phyloP scores from a whole-genome alignment of 2,797 vertebrate genomes.

The Pyrrhura leucotis region DNA sequence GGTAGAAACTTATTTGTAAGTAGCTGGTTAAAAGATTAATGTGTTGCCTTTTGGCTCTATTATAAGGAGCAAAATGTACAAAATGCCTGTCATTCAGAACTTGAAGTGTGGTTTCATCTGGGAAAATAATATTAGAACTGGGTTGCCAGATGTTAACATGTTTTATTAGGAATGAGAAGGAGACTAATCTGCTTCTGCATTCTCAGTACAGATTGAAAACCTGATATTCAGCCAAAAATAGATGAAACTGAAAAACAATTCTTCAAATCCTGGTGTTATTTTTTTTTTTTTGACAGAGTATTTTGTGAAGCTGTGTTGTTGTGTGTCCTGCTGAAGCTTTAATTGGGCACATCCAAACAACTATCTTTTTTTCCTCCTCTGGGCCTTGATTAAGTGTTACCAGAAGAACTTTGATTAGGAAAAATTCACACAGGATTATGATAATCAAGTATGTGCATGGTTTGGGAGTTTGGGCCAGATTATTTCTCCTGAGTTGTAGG shows the following conservation, averaged over 20 bases:
- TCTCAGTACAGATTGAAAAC: conserved; percentile 49
- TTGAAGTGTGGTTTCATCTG: background rate
- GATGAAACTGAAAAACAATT: conserved; percentile 27
- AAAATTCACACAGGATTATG: background rate
- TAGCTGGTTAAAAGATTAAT: background rate
- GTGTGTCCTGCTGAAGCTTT: background rate
- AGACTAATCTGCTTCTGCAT: conserved; percentile 56
- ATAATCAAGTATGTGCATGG: background rate
- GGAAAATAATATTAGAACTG: background rate
- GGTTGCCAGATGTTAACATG: conserved; percentile 64
- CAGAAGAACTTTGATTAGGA: background rate
- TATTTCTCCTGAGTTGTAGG: background rate
- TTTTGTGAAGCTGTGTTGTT: background rate
- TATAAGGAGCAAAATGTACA: background rate
- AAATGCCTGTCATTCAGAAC: background rate
- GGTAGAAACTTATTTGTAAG: background rate
- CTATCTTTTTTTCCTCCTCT: background rate
- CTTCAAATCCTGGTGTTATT: conserved; percentile 25
- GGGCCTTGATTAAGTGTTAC: background rate
- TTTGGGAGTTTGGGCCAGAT: background rate
- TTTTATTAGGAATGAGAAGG: conserved; percentile 40
- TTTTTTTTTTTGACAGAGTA: background rate
- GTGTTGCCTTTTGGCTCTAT: background rate
- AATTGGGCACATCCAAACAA: background rate
- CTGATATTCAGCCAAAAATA: conserved; percentile 51